A percentile compares a stretch with the other conserved stretches of the same genome.
These are phyloP conservation scores for Magallana ariakensis DNA, from an alignment of 1,140 invertebrate species.

Conservation along the genomic window DNA sequence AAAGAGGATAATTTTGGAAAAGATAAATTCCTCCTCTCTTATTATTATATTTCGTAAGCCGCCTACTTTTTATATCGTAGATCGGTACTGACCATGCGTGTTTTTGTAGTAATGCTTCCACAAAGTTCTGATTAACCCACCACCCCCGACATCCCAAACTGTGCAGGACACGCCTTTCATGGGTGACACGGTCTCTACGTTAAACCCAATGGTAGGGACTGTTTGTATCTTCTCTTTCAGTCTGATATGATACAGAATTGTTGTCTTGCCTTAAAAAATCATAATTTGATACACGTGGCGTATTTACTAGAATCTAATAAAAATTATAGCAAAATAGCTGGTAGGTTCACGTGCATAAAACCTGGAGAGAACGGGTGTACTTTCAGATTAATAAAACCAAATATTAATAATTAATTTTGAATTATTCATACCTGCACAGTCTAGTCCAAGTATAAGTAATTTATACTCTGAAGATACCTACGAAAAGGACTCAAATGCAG, in stretches of 20 bases:
- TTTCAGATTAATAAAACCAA: neutral
- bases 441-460: constrained; percentile 76
- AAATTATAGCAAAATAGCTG: neutral
- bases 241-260: constrained; percentile 99
- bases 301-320: too few relatives aligned
- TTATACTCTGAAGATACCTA: constrained; percentile 60
- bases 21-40: too few relatives aligned
- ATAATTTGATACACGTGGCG: too few relatives aligned
- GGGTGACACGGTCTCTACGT: constrained; percentile 76
- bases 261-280: constrained; percentile 80
- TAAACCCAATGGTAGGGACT: constrained; percentile 78
- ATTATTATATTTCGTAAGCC: too few relatives aligned
- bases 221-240: constrained; percentile 84
- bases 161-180: constrained; percentile 80
- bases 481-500: constrained; percentile 46
- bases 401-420: neutral
- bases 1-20: too few relatives aligned
- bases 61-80: too few relatives aligned
- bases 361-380: neutral
- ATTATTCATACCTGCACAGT: constrained; percentile 71
- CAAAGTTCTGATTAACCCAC: constrained; percentile 78
- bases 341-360: neutral
- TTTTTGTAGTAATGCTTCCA: constrained; percentile 69
- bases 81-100: constrained; percentile 55
- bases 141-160: constrained; percentile 81